Evolutionary conservation across 2,888 invertebrate genomes (phyloP).

Genomic region (Vesta saturnalis): DNA sequence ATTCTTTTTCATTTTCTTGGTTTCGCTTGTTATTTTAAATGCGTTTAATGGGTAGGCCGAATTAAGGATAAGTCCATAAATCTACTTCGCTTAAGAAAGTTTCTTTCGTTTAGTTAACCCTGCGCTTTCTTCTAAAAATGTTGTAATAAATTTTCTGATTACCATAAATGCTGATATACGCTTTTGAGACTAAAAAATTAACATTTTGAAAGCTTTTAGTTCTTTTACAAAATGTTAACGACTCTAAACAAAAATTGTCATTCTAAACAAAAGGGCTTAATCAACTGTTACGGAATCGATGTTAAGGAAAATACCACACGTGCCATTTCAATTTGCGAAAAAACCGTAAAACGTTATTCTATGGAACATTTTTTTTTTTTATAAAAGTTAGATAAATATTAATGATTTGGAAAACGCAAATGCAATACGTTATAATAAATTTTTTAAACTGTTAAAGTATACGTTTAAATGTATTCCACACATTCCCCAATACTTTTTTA

Average conservation of each 20-base stretch:
- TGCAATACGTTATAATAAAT: too few relatives aligned
- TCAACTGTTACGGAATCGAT: too few relatives aligned
- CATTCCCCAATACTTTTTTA: too few relatives aligned
- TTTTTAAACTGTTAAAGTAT: too few relatives aligned
- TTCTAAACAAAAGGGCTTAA: too few relatives aligned
- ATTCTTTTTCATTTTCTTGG: not conserved
- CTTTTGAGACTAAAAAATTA: not conserved
- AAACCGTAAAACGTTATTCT: too few relatives aligned
- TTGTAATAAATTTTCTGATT: not conserved
- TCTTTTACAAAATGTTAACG: not conserved
- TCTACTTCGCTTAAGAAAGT: not conserved
- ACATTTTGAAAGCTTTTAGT: not conserved
- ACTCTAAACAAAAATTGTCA: not conserved
- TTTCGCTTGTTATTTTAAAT: not conserved
- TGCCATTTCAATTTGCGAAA: too few relatives aligned
- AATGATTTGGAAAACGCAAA: too few relatives aligned
- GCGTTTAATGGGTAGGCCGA: not conserved
- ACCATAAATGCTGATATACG: constrained; percentile 1
- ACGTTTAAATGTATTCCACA: too few relatives aligned
- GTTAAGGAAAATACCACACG: too few relatives aligned
- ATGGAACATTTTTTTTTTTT: too few relatives aligned
- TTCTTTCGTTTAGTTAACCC: not conserved
- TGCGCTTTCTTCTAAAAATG: constrained; percentile 1
- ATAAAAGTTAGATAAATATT: too few relatives aligned
- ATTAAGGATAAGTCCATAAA: not conserved